A percentile compares a stretch with the other conserved stretches of the same genome.
Conservation (phyloP, 2,113 vertebrate species). For the Coregonus clupeaformis region DNA sequence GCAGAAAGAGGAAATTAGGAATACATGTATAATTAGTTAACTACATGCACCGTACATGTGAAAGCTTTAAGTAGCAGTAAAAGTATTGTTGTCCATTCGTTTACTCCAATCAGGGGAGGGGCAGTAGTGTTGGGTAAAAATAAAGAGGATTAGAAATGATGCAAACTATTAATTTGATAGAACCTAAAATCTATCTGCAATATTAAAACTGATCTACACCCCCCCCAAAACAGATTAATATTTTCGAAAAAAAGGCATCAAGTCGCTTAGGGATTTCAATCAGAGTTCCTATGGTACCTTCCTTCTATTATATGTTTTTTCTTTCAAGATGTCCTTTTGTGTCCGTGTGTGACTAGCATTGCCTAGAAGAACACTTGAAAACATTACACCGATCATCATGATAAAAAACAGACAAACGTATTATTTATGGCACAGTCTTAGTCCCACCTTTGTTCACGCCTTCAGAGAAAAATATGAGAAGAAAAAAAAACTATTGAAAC, state of each 20-base stretch:
- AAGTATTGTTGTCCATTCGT: no score
- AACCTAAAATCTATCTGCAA: no score
- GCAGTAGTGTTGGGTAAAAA: no score
- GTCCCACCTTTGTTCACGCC: background rate
- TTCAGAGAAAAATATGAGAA: background rate
- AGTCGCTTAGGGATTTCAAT: no score
- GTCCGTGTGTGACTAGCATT: slow-evolving; percentile 9
- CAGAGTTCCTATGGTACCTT: slow-evolving; percentile 1
- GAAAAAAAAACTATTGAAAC: background rate
- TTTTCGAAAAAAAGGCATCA: no score
- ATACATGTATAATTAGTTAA: no score
- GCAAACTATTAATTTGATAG: background rate
- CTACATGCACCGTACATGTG: no score
- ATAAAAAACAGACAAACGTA: slow-evolving; percentile 8
- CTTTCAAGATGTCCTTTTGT: slow-evolving; percentile 2
- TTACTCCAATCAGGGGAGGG: no score
- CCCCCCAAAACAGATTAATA: background rate
- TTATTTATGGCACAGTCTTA: background rate
- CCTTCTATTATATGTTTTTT: background rate
- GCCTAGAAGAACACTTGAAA: slow-evolving; percentile 21
- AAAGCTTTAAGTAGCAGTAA: no score
- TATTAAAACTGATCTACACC: background rate
- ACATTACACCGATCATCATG: background rate
- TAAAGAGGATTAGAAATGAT: background rate
- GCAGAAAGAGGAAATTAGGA: no score